Base-by-base conservation (phyloP, 2,888 invertebrate species). In the Plebejus melissa region DNA sequence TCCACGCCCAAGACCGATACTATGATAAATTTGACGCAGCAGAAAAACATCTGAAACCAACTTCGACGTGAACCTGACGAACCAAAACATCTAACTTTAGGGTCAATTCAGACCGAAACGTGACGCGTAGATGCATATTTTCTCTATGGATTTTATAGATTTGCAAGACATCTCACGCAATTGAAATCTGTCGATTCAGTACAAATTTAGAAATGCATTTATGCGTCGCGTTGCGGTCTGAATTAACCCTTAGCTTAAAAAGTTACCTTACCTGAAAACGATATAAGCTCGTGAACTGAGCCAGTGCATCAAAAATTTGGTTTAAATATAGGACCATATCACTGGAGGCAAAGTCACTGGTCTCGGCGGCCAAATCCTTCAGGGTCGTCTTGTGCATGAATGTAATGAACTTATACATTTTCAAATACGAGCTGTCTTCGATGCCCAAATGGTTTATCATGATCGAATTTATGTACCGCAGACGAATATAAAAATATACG, bases 391-490 rank as follows among this genome's bases (percentile, higher is more conserved):
- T 81, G 2, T 81, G 80, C 13, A 82, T 78, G 57, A 77, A 77
- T 38, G 77, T 75, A 5, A 77, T 13, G 7, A 69, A 58, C 78
- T 77, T 46, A 74, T 77, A 7, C 46, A 69, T 38, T 57, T 76
- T 13, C 11, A 16, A 54, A 28, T 38, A 54, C 58, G 72, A 11
- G 46, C 74, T 74, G 41, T 72, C 38, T 38, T 76, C 75, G 22
- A 75, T 79, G 46, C 81, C 79, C 57, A 88, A 80, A 77, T 87
- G 84, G 71, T 87, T 89, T 11, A 77, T 79, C 46, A 90, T 82
- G 4, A 89, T 84, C 7, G 83, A 80, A 77, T 90, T 90, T 2
- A 90, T 78, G 72, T 86, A 86, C 5, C 83, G 82, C 1, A 87
- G 71, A 46, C 88, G 84, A 22, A 84, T 60, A 41, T 80, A 81